phyloP scores from a whole-genome alignment of 2,113 vertebrate genomes.

The Indicator indicator region DNA sequence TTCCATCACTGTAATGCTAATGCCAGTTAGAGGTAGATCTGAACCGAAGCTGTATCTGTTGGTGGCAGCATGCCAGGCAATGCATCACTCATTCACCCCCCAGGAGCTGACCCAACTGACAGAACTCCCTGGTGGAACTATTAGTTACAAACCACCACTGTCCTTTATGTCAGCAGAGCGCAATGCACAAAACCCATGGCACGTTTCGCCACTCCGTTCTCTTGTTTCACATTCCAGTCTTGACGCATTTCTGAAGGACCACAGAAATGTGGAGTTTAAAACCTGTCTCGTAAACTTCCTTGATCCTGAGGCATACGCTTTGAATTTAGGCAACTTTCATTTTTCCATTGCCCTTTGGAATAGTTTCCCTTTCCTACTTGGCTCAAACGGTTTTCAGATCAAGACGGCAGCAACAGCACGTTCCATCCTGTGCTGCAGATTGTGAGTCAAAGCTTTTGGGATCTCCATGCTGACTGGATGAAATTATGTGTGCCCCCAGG shows the following conservation, averaged over 20 bases:
- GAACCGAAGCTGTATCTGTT: neutral
- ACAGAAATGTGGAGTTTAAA: constrained; percentile 59
- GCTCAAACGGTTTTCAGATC: neutral
- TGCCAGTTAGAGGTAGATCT: neutral
- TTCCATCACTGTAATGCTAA: neutral
- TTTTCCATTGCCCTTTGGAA: constrained; percentile 59
- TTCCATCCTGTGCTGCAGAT: neutral
- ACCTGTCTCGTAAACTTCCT: constrained; percentile 71
- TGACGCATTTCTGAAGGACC: constrained; percentile 46
- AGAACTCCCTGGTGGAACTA: neutral
- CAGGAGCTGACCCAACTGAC: neutral
- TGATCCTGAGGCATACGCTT: constrained; percentile 54
- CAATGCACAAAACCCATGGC: neutral
- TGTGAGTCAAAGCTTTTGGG: neutral
- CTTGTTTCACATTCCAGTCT: constrained; percentile 72
- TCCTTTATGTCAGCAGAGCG: neutral
- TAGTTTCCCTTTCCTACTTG: constrained; percentile 56
- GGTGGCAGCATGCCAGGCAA: neutral
- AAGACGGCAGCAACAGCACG: neutral
- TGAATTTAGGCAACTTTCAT: constrained; percentile 69
- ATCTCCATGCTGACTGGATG: neutral
- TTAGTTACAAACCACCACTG: neutral
- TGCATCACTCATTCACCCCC: neutral
- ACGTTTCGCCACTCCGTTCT: neutral
- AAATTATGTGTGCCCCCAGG: neutral